phyloP scores from a whole-genome alignment of 2,113 vertebrate genomes.

The Gobio gobio region DNA sequence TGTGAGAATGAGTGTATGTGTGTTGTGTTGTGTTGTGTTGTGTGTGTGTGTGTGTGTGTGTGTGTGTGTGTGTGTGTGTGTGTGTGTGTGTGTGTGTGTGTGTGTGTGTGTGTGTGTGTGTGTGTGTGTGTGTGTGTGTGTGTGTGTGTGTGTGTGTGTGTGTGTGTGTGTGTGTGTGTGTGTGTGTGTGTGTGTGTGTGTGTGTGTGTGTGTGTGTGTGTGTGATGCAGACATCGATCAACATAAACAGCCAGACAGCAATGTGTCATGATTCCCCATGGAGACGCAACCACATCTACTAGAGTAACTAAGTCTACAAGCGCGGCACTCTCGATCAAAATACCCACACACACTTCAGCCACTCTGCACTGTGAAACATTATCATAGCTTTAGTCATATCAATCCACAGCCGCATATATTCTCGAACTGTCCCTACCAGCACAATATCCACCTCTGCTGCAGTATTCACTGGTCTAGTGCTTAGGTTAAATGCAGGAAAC shows the following conservation, averaged over 20 bases:
- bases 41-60: not conserved
- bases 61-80: not conserved
- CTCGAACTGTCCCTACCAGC: slow-evolving; percentile 23
- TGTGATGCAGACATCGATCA: not conserved
- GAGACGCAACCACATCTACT: not conserved
- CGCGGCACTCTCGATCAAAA: not conserved
- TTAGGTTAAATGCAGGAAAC: slow-evolving; percentile 8
- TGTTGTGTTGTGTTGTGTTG: not conserved
- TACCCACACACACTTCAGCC: slow-evolving; percentile 11
- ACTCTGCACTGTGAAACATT: slow-evolving; percentile 4
- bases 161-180: not conserved
- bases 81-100: not conserved
- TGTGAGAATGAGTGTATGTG: not conserved
- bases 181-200: not conserved
- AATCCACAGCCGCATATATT: not conserved
- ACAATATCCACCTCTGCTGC: not conserved
- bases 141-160: not conserved
- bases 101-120: not conserved
- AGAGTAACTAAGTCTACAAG: slow-evolving; percentile 21
- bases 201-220: not conserved
- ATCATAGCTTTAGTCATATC: slow-evolving; percentile 5
- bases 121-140: not conserved
- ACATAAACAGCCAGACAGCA: slow-evolving; percentile 35
- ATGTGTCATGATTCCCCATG: slow-evolving; percentile 18
- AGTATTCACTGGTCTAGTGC: not conserved